These are phyloP conservation scores for Etia nguti DNA, from an alignment of 2,113 vertebrate species.

Conservation along the genomic window DNA sequence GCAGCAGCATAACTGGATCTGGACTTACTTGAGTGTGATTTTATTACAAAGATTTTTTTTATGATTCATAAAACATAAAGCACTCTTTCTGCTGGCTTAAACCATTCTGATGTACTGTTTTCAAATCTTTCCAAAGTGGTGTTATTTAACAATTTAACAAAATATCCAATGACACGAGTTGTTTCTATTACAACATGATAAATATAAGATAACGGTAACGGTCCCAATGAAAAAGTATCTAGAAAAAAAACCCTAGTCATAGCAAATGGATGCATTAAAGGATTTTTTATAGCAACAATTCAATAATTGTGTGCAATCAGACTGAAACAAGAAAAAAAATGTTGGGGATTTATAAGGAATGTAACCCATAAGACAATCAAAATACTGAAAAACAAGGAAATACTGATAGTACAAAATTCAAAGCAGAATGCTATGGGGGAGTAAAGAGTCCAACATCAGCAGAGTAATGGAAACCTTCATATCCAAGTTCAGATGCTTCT, in stretches of 20 bases:
- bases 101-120: neutral
- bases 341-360: neutral
- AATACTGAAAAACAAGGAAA: neutral
- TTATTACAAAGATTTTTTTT: neutral
- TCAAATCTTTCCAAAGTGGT: neutral
- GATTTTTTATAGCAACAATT: neutral
- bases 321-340: neutral
- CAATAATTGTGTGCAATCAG: neutral
- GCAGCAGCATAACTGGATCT: constrained; percentile 9
- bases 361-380: neutral
- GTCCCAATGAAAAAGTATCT: neutral
- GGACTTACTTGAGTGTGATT: neutral
- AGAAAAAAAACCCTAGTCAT: neutral
- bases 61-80: neutral
- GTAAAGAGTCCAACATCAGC: neutral
- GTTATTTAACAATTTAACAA: neutral
- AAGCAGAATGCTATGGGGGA: neutral
- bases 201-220: neutral
- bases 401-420: neutral
- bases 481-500: neutral
- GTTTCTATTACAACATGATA: neutral
- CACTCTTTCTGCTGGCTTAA: neutral
- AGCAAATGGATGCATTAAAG: neutral
- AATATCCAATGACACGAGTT: neutral
- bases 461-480: neutral